Evolutionary conservation across 2,888 invertebrate genomes (phyloP).

Genomic region (Lasioglossum lativentre): DNA sequence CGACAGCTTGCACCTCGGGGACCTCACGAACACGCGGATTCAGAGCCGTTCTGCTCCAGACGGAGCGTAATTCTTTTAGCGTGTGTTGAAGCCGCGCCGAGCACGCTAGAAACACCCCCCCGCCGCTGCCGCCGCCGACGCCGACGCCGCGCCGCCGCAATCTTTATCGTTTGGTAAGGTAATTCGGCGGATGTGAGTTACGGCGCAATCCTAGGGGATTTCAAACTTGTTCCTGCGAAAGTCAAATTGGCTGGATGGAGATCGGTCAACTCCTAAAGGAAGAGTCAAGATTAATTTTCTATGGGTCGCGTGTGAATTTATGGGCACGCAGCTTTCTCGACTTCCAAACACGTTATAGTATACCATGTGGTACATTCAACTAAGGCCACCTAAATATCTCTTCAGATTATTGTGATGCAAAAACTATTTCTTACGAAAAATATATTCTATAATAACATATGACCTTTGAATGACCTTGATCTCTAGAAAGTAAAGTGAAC

Average conservation of each 20-base stretch:
- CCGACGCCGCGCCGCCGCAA: background rate
- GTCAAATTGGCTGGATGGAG: constrained; percentile 1
- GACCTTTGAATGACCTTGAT: too few relatives aligned
- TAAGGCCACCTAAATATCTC: too few relatives aligned
- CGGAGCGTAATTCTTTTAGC: constrained; percentile 38
- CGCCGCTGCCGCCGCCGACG: too few relatives aligned
- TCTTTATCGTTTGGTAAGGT: constrained; percentile 4
- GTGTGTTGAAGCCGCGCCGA: background rate
- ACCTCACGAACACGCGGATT: background rate
- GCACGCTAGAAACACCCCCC: background rate
- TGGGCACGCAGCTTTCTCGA: too few relatives aligned
- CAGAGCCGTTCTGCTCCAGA: background rate
- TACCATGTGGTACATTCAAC: too few relatives aligned
- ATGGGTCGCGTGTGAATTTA: background rate
- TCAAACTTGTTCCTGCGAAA: background rate
- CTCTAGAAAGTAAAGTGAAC: too few relatives aligned
- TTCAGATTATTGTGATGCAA: too few relatives aligned
- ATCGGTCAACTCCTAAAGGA: background rate
- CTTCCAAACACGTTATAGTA: too few relatives aligned
- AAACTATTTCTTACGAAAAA: too few relatives aligned
- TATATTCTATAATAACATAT: too few relatives aligned
- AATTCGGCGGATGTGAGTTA: constrained; percentile 10
- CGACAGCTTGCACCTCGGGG: constrained; percentile 37
- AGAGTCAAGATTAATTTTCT: background rate
- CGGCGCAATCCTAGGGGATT: background rate